Evolutionary conservation across 30 jellyfish, hydroid and myxozoan genomes (phyloP).

Genomic region (Cassiopea andromeda): DNA sequence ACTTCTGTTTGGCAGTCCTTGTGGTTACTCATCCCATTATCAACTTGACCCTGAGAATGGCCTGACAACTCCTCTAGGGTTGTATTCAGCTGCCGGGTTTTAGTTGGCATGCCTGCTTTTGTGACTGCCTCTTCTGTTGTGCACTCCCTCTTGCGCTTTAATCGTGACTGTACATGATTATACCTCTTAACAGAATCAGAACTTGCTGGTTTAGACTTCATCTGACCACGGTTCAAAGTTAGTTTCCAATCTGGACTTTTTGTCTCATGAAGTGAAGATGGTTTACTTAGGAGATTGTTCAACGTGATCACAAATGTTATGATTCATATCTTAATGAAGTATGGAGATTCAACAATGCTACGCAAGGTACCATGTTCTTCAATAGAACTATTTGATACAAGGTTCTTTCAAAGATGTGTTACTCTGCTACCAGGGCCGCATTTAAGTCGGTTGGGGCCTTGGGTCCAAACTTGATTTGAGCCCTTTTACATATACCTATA

Average conservation of each 20-base stretch:
- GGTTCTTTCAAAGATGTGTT: too few relatives aligned
- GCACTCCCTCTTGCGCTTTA: conserved; percentile 15
- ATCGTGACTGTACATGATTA: not conserved
- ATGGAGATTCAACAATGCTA: not conserved
- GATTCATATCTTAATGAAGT: not conserved
- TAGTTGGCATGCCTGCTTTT: not conserved
- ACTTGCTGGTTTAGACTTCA: conserved; percentile 1
- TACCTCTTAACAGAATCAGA: not conserved
- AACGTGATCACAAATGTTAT: not conserved
- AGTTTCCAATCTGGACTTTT: conserved; percentile 11
- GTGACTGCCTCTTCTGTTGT: not conserved
- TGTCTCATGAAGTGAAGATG: conserved; percentile 10
- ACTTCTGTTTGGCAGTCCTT: not conserved
- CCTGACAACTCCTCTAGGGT: too few relatives aligned
- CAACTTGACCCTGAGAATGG: too few relatives aligned
- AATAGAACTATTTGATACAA: too few relatives aligned
- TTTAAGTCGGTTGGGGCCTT: too few relatives aligned
- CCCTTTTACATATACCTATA: too few relatives aligned
- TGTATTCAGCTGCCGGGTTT: not conserved
- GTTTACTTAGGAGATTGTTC: not conserved
- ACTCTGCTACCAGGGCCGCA: too few relatives aligned
- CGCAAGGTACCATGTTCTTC: too few relatives aligned
- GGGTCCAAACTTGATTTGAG: too few relatives aligned
- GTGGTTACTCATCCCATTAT: not conserved
- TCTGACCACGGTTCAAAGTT: conserved; percentile 7